These are phyloP conservation scores for Sapayoa aenigma DNA, from an alignment of 2,113 vertebrate species.

Conservation along the genomic window DNA sequence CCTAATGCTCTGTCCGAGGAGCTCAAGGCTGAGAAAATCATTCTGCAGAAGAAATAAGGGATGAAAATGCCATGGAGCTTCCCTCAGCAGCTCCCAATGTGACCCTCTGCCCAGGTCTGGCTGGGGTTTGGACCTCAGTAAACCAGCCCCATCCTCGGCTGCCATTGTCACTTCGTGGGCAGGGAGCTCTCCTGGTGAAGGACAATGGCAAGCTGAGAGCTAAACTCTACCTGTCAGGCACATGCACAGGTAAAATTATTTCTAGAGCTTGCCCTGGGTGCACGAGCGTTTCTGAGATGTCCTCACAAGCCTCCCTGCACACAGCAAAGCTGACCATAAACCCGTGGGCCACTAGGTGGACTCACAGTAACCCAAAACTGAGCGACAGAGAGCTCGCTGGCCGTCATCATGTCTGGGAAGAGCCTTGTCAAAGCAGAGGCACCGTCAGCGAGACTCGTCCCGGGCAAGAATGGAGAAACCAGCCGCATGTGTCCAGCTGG, in stretches of 20 bases:
- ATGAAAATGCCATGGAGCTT: neutral
- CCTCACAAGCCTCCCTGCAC: neutral
- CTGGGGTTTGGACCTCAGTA: neutral
- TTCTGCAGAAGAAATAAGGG: neutral
- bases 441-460: fast-evolving
- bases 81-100: neutral
- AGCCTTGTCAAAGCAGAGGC: neutral
- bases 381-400: neutral
- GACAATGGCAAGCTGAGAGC: fast-evolving
- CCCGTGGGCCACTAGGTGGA: neutral
- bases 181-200: neutral
- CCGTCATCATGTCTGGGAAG: neutral
- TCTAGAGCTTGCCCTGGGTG: neutral
- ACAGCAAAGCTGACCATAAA: neutral
- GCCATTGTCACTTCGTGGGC: neutral
- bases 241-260: neutral
- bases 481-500: fast-evolving
- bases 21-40: neutral
- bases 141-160: neutral
- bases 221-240: neutral
- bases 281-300: neutral
- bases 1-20: neutral
- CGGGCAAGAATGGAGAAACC: neutral
- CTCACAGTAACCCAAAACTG: neutral
- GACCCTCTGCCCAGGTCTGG: neutral